phyloP scores from a whole-genome alignment of 2,113 vertebrate species.

The Poicephalus meyeri region DNA sequence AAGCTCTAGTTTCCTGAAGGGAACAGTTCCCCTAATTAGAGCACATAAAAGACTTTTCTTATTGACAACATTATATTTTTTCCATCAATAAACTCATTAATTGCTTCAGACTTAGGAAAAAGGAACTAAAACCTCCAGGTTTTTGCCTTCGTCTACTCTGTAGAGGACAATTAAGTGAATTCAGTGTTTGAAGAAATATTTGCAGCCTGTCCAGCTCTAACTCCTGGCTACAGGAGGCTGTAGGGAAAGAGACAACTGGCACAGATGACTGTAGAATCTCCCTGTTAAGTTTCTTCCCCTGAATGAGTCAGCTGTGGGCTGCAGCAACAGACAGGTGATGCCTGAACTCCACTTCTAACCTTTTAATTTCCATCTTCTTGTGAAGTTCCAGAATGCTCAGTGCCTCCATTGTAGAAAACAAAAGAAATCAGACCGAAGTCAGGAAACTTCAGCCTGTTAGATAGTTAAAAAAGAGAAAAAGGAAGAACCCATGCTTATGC shows the following conservation, averaged over 20 bases:
- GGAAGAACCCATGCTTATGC: not conserved
- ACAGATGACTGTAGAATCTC: not conserved
- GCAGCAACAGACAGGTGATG: not conserved
- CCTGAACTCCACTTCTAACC: not conserved
- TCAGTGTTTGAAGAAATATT: not conserved
- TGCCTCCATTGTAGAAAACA: not conserved
- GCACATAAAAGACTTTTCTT: not conserved
- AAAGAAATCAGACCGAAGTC: not conserved
- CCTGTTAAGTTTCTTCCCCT: not conserved
- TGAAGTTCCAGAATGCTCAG: not conserved
- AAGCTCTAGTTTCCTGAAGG: not conserved
- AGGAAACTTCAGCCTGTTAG: not conserved
- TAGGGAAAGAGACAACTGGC: not conserved
- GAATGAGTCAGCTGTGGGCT: not conserved
- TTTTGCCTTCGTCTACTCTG: not conserved
- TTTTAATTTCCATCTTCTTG: not conserved
- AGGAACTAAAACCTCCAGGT: not conserved
- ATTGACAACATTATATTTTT: conserved; percentile 26
- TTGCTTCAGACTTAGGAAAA: not conserved
- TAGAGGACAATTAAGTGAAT: not conserved
- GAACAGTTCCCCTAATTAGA: conserved; percentile 9
- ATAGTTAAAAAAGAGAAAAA: not conserved
- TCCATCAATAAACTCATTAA: conserved; percentile 29
- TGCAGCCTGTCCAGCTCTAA: not conserved
- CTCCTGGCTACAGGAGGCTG: not conserved